phyloP scores from a whole-genome alignment of 37 sponge, comb jelly and placozoan genomes.

The Ianthella basta region DNA sequence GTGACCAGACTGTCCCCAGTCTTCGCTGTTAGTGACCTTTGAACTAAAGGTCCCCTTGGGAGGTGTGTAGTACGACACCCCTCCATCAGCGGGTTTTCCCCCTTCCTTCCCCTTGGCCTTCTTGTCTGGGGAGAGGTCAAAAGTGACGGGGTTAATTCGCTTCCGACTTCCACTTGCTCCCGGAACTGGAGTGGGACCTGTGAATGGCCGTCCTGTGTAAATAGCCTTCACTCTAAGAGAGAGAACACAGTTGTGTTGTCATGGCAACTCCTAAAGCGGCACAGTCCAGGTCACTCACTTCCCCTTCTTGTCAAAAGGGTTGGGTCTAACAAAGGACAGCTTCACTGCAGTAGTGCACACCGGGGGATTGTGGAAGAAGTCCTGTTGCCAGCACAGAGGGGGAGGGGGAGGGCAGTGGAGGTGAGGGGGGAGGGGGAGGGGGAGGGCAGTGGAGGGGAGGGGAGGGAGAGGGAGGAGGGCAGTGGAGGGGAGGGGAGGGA shows the following conservation, averaged over 20 bases:
- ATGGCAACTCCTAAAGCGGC: background rate
- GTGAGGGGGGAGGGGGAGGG: no score
- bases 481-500: no score
- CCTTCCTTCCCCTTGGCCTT: background rate
- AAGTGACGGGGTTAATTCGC: conserved; percentile 46
- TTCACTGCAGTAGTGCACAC: conserved; percentile 43
- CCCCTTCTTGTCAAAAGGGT: conserved; percentile 6
- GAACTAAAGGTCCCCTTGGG: conserved; percentile 64
- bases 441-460: no score
- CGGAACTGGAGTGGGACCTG: conserved; percentile 16
- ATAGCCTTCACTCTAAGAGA: background rate
- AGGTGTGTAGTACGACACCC: conserved; percentile 46
- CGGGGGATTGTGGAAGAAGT: conserved; percentile 82
- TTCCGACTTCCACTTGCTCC: conserved; percentile 40
- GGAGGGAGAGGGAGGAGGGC: no score
- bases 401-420: no score
- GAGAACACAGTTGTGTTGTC: background rate
- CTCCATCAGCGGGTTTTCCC: background rate
- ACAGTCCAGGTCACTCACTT: background rate
- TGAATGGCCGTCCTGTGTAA: conserved; percentile 11
- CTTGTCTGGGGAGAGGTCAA: background rate
- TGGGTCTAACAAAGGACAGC: conserved; percentile 47
- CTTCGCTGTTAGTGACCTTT: conserved; percentile 32
- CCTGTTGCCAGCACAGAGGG: conserved; percentile 23
- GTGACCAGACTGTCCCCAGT: background rate